A percentile compares a stretch with the other conserved stretches of the same genome.
Conservation (phyloP, 2,113 vertebrate genomes). For the Colinus virginianus region DNA sequence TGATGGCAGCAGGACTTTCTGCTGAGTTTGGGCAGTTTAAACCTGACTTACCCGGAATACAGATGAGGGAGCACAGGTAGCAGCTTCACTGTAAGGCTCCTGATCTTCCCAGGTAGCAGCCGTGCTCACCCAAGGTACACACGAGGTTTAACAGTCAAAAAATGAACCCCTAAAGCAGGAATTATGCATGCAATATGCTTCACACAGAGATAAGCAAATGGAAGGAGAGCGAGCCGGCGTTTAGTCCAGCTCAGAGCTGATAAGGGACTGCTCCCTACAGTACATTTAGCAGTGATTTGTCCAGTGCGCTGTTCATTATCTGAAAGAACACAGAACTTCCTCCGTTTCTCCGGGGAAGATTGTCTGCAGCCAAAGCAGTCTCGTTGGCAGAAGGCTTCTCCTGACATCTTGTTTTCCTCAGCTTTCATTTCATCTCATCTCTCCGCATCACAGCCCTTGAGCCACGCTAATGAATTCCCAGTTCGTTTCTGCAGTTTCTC, state of each 20-base stretch:
- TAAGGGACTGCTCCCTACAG: neutral
- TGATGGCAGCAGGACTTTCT: slow-evolving; percentile 8
- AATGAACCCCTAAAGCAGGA: neutral
- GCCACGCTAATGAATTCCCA: neutral
- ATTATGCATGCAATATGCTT: neutral
- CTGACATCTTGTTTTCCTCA: neutral
- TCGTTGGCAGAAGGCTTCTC: neutral
- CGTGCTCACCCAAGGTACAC: neutral
- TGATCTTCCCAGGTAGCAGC: neutral
- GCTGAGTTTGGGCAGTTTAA: neutral
- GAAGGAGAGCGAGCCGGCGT: neutral
- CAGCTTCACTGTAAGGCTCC: neutral
- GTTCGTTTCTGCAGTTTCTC: neutral
- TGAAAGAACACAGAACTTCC: slow-evolving; percentile 9
- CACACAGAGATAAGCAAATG: slow-evolving; percentile 20
- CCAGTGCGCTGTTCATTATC: slow-evolving; percentile 17
- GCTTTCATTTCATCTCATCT: neutral
- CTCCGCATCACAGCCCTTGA: neutral
- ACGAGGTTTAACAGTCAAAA: neutral
- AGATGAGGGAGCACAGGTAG: neutral
- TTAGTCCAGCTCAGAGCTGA: neutral
- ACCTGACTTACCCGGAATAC: neutral
- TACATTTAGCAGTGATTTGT: slow-evolving; percentile 29
- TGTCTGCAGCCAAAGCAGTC: neutral
- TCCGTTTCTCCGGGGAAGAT: neutral